phyloP scores from a whole-genome alignment of 2,113 vertebrate species.

The Grallaria varia region DNA sequence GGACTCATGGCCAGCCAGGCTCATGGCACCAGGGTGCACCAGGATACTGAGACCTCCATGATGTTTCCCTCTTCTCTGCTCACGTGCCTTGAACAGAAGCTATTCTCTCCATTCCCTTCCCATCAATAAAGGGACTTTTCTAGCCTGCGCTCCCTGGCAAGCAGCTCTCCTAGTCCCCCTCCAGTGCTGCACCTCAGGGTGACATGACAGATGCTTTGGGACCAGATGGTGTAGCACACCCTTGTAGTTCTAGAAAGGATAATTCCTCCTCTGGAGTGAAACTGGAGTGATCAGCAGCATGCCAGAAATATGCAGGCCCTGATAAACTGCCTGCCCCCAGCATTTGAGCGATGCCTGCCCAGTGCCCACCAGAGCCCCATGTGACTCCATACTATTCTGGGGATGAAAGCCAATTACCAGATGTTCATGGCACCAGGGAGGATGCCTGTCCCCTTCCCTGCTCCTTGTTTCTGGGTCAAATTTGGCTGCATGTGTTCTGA shows the following conservation, averaged over 20 bases:
- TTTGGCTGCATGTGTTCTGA: background rate
- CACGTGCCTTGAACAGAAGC: background rate
- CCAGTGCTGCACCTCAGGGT: background rate
- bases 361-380: rapidly evolving
- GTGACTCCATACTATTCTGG: background rate
- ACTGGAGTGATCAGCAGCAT: background rate
- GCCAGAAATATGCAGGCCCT: background rate
- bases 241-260: background rate
- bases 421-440: background rate
- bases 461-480: background rate
- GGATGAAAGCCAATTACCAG: background rate
- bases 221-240: background rate
- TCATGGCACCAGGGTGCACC: background rate
- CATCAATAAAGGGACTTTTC: background rate
- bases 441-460: background rate
- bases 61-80: background rate
- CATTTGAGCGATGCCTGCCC: background rate
- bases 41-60: rapidly evolving
- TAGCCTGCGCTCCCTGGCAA: background rate
- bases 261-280: background rate
- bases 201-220: rapidly evolving
- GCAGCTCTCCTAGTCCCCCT: background rate
- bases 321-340: background rate
- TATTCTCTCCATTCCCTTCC: background rate
- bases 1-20: background rate